Base-by-base conservation (phyloP, 2,113 vertebrate genomes). In the Zapus hudsonius region DNA sequence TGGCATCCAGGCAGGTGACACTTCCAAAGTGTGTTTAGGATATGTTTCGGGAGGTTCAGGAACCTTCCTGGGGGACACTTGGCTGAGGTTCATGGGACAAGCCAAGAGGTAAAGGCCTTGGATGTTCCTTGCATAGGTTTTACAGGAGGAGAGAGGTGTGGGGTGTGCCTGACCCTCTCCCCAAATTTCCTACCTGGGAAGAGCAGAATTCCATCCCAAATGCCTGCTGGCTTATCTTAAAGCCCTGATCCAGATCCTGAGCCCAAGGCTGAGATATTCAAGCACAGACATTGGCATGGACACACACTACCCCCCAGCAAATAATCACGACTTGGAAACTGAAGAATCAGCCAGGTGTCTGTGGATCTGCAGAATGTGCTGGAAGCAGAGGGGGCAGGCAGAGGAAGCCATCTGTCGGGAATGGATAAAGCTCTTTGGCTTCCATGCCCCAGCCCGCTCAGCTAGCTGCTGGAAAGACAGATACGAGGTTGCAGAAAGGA, bases 401-500 rank as follows among this genome's bases (percentile, higher is more conserved):
- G 76, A 82, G 81, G 84, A 17, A 73, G 76, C 47, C n/a, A 8
- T 7, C n/a, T 67, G 80, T 52, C 29, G 16, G 16, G 4, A 63
- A 57, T 2, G 63, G 66, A 78, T 42, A 64, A 70, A 57, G 66
- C 22, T 66, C 52, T 40, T 40, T n/a, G 88, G 78, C 78, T 86
- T 44, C 38, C 17, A 17, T 16, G 6, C 2, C 52, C 59, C 87
- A 1, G 0, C n/a, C 59, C 13, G 40, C 75, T 84, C 52, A 27
- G 67, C 70, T 20, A 67, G 90, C 84, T 84, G 81, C 72, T 3
- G 0, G 74, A 44, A 80, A 84, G 76, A 91, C 75, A 89, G 67
- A 74, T 23, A 40, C 2, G 57, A 67, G 16, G 57, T 63, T 0
- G 38, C 29, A 90, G 74, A 85, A 96, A 74, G 93, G 97, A 95